Percentiles rank a stretch among this genome's conserved stretches.
These are phyloP conservation scores for Didymodactylos carnosus DNA, from an alignment of 2,888 invertebrate species.

Conservation along the genomic window DNA sequence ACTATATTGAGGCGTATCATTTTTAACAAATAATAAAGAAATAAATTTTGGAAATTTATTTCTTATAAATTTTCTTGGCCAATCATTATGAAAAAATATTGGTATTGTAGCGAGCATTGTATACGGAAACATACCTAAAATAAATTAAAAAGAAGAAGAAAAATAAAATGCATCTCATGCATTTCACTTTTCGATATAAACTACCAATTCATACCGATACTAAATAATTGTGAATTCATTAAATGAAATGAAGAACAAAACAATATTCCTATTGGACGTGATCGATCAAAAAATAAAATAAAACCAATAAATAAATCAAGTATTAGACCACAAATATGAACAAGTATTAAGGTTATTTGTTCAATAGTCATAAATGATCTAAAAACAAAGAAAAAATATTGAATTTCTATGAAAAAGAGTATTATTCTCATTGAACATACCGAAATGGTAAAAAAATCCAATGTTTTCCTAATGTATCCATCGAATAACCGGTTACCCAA, in stretches of 20 bases:
- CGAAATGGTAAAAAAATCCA: conserved; percentile 69
- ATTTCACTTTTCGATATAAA: conserved; percentile 1
- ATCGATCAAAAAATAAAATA: conserved; percentile 53
- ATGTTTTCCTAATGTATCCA: conserved; percentile 56
- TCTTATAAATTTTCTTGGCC: conserved; percentile 26
- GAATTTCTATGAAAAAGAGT: too few relatives aligned
- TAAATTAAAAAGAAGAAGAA: background rate
- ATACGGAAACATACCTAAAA: conserved; percentile 73
- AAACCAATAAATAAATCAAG: conserved; percentile 66
- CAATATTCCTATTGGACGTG: conserved; percentile 52
- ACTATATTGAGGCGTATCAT: background rate
- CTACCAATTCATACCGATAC: too few relatives aligned
- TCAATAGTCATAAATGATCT: conserved; percentile 51
- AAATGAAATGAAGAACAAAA: conserved; percentile 61
- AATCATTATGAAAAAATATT: conserved; percentile 55
- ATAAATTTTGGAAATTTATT: background rate
- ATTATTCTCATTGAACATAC: conserved; percentile 36
- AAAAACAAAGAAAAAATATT: conserved; percentile 25
- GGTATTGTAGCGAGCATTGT: conserved; percentile 68
- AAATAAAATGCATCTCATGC: background rate
- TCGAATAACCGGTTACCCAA: conserved; percentile 72
- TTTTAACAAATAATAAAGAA: background rate
- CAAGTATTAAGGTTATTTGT: conserved; percentile 56
- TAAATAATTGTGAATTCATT: conserved; percentile 71
- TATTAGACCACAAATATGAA: conserved; percentile 65